Percentiles rank a stretch among this genome's conserved stretches.
Evolutionary conservation across 2,888 invertebrate genomes (phyloP).

Genomic region (Mesorhabditis belari): DNA sequence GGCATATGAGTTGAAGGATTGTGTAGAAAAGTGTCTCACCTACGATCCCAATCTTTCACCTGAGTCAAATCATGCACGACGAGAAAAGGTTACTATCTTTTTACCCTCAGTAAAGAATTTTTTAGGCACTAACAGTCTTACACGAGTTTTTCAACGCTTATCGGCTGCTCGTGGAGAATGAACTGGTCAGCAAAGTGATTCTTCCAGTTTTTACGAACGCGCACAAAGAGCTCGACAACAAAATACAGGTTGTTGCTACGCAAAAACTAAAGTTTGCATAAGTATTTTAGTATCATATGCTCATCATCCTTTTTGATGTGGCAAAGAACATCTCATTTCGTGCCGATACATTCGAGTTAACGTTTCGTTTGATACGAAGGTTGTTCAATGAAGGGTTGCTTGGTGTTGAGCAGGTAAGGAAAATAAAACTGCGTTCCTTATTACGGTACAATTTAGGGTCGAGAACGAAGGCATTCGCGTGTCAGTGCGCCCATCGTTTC

Average conservation of each 20-base stretch:
- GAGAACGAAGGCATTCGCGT: no score
- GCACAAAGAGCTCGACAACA: neutral
- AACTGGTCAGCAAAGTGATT: neutral
- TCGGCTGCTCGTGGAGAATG: neutral
- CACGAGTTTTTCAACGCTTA: neutral
- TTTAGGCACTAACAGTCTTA: neutral
- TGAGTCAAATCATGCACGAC: neutral
- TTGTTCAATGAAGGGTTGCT: neutral
- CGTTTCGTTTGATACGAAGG: no score
- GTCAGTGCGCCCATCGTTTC: neutral
- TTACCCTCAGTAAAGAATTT: neutral
- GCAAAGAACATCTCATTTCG: neutral
- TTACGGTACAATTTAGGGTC: no score
- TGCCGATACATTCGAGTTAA: no score
- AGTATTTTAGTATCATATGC: neutral
- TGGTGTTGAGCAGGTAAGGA: neutral
- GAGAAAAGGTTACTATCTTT: neutral
- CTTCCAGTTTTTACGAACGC: neutral
- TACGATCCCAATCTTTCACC: neutral
- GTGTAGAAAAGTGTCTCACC: no score
- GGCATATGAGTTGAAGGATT: neutral
- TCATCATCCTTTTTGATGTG: neutral
- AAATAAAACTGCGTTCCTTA: no score
- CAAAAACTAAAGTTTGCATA: no score
- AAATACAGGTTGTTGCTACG: neutral